These are phyloP conservation scores for Enoplosus armatus DNA, from an alignment of 2,797 vertebrate species.

Conservation along the genomic window DNA sequence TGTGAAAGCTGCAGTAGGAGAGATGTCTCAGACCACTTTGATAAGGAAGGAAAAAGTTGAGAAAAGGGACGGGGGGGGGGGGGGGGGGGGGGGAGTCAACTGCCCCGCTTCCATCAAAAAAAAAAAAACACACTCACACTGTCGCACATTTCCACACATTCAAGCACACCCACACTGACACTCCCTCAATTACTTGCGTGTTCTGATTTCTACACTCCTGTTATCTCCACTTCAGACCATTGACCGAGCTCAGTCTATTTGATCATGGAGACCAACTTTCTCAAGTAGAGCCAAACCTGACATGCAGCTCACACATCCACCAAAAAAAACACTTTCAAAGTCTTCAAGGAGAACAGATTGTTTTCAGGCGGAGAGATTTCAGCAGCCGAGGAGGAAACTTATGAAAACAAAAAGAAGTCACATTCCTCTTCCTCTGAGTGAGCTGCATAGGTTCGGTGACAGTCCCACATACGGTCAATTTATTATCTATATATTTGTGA, in stretches of 20 bases:
- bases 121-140: conserved; percentile 4
- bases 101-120: conserved; percentile 29
- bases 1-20: conserved; percentile 40
- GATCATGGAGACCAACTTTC: conserved; percentile 32
- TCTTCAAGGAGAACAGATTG: conserved; percentile 10
- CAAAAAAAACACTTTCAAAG: not conserved
- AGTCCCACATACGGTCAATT: not conserved
- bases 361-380: conserved; percentile 33
- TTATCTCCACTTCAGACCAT: conserved; percentile 27
- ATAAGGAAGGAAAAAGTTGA: conserved; percentile 21
- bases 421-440: not conserved
- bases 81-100: too few species aligned
- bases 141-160: conserved; percentile 4
- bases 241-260: conserved; percentile 13
- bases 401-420: too few species aligned
- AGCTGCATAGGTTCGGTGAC: not conserved
- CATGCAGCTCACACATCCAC: conserved; percentile 1
- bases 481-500: too few species aligned
- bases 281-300: conserved; percentile 7
- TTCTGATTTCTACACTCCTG: conserved; percentile 15
- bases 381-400: too few species aligned
- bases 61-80: too few species aligned
- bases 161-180: not conserved
- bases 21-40: conserved; percentile 49
- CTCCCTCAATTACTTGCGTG: not conserved